phyloP scores from a whole-genome alignment of 2,113 vertebrate species.

The Danio rerio region DNA sequence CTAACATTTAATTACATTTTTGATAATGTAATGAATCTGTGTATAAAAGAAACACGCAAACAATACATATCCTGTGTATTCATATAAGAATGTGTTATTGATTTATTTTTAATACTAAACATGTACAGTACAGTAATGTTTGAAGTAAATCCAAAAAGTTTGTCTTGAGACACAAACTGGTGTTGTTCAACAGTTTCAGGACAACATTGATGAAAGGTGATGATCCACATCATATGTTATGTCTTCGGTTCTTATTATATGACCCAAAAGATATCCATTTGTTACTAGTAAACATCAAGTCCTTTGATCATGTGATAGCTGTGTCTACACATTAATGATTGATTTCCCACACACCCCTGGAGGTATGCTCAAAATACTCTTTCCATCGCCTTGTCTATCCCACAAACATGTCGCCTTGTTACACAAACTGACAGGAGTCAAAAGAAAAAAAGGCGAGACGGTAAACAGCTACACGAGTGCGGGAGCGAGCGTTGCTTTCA shows the following conservation, averaged over 20 bases:
- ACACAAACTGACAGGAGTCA: constrained; percentile 39
- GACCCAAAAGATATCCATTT: constrained; percentile 1
- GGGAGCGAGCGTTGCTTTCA: constrained; percentile 84
- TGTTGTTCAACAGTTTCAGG: too few species aligned
- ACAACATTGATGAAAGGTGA: too few species aligned
- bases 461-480: constrained; percentile 74
- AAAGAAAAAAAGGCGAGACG: constrained; percentile 27
- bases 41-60: too few species aligned
- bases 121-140: too few species aligned
- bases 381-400: constrained; percentile 4
- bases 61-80: too few species aligned
- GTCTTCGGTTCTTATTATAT: neutral
- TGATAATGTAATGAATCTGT: too few species aligned
- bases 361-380: constrained; percentile 34
- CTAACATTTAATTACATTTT: too few species aligned
- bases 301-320: constrained; percentile 29
- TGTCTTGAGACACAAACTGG: too few species aligned
- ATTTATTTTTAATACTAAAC: too few species aligned
- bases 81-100: too few species aligned
- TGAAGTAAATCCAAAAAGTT: too few species aligned
- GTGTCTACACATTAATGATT: constrained; percentile 5
- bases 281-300: neutral
- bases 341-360: constrained; percentile 22
- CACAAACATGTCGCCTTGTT: constrained; percentile 29
- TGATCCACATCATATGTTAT: too few species aligned